Conservation (phyloP, 2,888 invertebrate species). For the Venustoraphidia nigricollis region DNA sequence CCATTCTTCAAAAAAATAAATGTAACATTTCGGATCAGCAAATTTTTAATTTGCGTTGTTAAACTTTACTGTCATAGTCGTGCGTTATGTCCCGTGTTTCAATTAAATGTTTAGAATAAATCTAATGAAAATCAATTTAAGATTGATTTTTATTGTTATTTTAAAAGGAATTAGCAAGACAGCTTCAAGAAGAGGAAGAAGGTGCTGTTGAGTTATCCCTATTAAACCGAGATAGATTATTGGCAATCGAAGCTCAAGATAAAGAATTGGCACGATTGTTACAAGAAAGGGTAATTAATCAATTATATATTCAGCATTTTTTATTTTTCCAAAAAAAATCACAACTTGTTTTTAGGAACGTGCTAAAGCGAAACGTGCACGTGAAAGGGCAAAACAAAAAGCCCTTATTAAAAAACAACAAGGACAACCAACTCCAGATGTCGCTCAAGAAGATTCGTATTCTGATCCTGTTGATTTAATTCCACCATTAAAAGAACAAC, state of each 20-base stretch:
- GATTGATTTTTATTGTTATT: not conserved
- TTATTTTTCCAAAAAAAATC: not conserved
- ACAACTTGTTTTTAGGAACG: slow-evolving; percentile 35
- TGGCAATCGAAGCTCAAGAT: slow-evolving; percentile 68
- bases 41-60: too few species aligned
- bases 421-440: slow-evolving; percentile 16
- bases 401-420: slow-evolving; percentile 34
- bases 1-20: too few species aligned
- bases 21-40: too few species aligned
- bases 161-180: slow-evolving; percentile 49
- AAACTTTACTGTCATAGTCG: too few species aligned
- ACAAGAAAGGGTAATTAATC: slow-evolving; percentile 39
- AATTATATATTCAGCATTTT: not conserved
- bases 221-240: slow-evolving; percentile 41
- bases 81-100: too few species aligned
- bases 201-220: slow-evolving; percentile 38
- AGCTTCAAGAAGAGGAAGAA: slow-evolving; percentile 64
- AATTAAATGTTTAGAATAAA: too few species aligned
- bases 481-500: slow-evolving; percentile 20
- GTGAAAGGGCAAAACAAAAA: slow-evolving; percentile 51
- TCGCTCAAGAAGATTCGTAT: slow-evolving; percentile 30
- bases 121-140: too few species aligned
- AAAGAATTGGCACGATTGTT: slow-evolving; percentile 60
- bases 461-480: slow-evolving; percentile 38
- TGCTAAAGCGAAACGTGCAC: slow-evolving; percentile 50